Percentiles rank a stretch among this genome's conserved stretches.
Evolutionary conservation across 2,797 vertebrate species (phyloP).

Genomic region (Tauraco hartlaubi): DNA sequence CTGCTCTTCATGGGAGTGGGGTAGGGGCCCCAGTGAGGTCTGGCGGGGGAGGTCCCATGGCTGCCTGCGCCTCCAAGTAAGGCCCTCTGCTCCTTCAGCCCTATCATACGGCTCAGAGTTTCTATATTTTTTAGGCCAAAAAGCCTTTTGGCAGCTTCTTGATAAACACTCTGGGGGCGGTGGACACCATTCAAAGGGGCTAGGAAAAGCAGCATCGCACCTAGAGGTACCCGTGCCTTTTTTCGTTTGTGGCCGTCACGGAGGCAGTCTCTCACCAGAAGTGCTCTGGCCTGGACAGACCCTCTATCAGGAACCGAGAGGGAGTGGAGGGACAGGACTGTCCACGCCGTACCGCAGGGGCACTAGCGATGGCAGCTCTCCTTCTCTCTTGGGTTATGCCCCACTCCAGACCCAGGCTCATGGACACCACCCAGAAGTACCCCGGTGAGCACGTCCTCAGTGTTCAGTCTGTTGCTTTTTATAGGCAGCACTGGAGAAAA

Average conservation of each 20-base stretch:
- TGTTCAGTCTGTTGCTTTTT: neutral
- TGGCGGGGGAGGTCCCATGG: accelerated
- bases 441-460: neutral
- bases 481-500: neutral
- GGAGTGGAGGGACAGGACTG: neutral
- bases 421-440: neutral
- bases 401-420: neutral
- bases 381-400: neutral
- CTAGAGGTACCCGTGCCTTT: neutral
- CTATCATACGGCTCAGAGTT: neutral
- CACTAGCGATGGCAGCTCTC: neutral
- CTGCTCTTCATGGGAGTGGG: neutral
- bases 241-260: neutral
- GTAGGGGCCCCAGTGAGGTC: too few relatives aligned
- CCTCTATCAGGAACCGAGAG: neutral
- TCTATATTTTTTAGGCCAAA: neutral
- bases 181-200: neutral
- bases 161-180: neutral
- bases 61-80: neutral
- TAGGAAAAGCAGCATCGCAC: accelerated
- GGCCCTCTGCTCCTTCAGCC: neutral
- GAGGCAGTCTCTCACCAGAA: neutral
- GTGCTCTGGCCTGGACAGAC: neutral
- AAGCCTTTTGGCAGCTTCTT: neutral
- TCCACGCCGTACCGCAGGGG: neutral